A percentile compares a stretch with the other conserved stretches of the same genome.
These are phyloP conservation scores for Leucania comma DNA, from an alignment of 2,888 invertebrate species.

Conservation along the genomic window DNA sequence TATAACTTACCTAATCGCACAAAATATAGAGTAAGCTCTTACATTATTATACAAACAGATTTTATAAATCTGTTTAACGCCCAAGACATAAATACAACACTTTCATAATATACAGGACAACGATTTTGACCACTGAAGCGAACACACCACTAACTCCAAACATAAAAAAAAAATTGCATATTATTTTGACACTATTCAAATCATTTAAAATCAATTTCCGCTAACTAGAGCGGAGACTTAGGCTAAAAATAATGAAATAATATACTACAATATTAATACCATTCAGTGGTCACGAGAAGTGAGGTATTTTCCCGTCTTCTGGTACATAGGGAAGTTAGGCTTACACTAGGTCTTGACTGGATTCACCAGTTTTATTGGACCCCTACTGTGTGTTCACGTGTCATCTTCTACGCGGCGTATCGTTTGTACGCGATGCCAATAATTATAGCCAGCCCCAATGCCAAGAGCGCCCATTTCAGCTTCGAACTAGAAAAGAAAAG, in stretches of 20 bases:
- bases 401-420: constrained; percentile 60
- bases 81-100: background rate
- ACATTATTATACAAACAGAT: constrained; percentile 28
- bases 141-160: background rate
- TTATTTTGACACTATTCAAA: background rate
- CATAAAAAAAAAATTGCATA: constrained; percentile 5
- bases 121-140: constrained; percentile 35
- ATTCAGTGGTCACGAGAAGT: constrained; percentile 20
- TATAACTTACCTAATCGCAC: constrained; percentile 8
- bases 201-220: constrained; percentile 13
- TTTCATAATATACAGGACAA: constrained; percentile 18
- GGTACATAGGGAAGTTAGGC: constrained; percentile 44
- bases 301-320: constrained; percentile 9
- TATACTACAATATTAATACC: constrained; percentile 19
- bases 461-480: constrained; percentile 78
- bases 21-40: constrained; percentile 13
- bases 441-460: constrained; percentile 76
- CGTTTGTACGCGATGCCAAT: constrained; percentile 77
- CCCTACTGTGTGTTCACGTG: constrained; percentile 37
- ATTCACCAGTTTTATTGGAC: constrained; percentile 58
- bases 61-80: constrained; percentile 25
- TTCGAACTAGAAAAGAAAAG: constrained; percentile 67
- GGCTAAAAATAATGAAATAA: constrained; percentile 23
- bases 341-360: constrained; percentile 59
- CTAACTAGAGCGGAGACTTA: background rate